A percentile compares a stretch with the other conserved stretches of the same genome.
Evolutionary conservation across 1,140 invertebrate genomes (phyloP).

Genomic region (Atopsyche davidsoni): DNA sequence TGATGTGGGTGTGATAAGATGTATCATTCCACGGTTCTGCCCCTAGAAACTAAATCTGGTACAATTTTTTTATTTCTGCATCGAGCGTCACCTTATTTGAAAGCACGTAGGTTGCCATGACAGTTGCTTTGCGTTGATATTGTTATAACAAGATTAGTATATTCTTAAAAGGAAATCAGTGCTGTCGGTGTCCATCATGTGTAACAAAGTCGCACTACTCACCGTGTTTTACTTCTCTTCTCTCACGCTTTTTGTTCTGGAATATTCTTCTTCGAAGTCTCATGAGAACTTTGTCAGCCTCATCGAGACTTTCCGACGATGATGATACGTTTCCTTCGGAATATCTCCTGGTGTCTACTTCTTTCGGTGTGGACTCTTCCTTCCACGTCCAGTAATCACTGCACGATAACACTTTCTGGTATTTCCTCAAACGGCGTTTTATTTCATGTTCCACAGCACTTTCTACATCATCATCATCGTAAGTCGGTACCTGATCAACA

Average conservation of each 20-base stretch:
- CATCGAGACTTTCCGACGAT: slow-evolving; percentile 47
- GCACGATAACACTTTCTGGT: slow-evolving; percentile 45
- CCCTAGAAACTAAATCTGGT: too few species aligned
- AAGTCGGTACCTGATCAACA: slow-evolving; percentile 13
- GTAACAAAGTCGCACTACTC: too few species aligned
- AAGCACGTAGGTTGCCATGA: too few species aligned
- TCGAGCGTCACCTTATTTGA: too few species aligned
- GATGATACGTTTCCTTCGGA: slow-evolving; percentile 37
- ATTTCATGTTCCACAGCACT: slow-evolving; percentile 42
- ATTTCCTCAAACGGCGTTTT: slow-evolving; percentile 44
- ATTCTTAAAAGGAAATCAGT: too few species aligned
- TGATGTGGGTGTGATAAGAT: too few species aligned
- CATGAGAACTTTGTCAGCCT: slow-evolving; percentile 46
- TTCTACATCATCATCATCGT: slow-evolving; percentile 32
- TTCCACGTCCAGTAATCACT: slow-evolving; percentile 36
- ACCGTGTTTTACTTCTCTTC: slow-evolving; percentile 33
- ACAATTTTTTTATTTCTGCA: too few species aligned
- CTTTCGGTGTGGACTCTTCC: slow-evolving; percentile 32
- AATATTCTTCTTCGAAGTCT: slow-evolving; percentile 46
- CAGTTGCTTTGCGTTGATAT: too few species aligned
- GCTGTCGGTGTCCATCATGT: too few species aligned
- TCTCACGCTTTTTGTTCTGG: slow-evolving; percentile 45
- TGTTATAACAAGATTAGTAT: too few species aligned
- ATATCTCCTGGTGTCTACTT: slow-evolving; percentile 34
- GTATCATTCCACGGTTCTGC: too few species aligned